A percentile compares a stretch with the other conserved stretches of the same genome.
phyloP scores from a whole-genome alignment of 2,888 invertebrate genomes.

The Cheilosia scutellata region DNA sequence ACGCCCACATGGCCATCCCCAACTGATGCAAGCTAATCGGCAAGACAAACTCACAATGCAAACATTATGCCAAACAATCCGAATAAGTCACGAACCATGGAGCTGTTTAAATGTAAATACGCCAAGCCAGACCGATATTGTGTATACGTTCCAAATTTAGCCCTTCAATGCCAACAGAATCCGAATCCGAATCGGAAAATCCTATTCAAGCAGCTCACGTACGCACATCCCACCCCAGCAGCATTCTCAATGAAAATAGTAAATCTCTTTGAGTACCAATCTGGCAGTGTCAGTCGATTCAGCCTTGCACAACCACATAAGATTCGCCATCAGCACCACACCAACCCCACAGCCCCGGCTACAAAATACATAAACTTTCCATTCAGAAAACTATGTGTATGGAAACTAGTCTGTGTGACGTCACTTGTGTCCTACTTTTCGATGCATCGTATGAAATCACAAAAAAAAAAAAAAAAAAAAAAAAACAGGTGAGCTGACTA shows the following conservation, averaged over 20 bases:
- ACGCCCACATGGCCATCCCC: not conserved
- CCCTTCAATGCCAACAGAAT: conserved; percentile 40
- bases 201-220: conserved; percentile 18
- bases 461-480: not conserved
- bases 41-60: conserved; percentile 2
- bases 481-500: not conserved
- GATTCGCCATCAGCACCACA: not conserved
- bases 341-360: not conserved
- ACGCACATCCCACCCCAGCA: conserved; percentile 24
- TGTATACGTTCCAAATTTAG: conserved; percentile 45
- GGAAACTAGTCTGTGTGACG: conserved; percentile 17
- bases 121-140: not conserved
- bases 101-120: conserved; percentile 4
- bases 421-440: conserved; percentile 50
- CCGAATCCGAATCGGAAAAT: conserved; percentile 16
- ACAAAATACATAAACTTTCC: conserved; percentile 10
- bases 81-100: conserved; percentile 33
- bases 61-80: conserved; percentile 20
- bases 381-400: conserved; percentile 23
- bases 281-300: conserved; percentile 30
- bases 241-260: conserved; percentile 48
- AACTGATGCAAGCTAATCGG: not conserved
- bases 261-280: conserved; percentile 40
- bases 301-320: conserved; percentile 27
- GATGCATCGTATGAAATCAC: conserved; percentile 10